These are phyloP conservation scores for Acronicta leporina DNA, from an alignment of 2,888 invertebrate genomes.

Conservation along the genomic window DNA sequence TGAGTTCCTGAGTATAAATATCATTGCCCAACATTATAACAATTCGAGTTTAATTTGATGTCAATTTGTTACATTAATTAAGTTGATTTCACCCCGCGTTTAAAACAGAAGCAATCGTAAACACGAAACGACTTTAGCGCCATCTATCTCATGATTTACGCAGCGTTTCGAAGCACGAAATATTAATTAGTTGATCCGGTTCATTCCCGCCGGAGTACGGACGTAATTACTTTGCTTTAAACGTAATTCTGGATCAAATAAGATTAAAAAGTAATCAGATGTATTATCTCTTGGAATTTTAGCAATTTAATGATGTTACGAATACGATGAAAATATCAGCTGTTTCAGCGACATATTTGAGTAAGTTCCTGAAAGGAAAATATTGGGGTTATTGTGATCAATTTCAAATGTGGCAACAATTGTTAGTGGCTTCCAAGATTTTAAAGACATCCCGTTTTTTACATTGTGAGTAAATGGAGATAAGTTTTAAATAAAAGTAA, in stretches of 20 bases:
- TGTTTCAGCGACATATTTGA: conserved; percentile 9
- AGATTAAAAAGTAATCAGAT: conserved; percentile 44
- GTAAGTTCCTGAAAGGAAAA: too few relatives aligned
- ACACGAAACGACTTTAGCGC: conserved; percentile 21
- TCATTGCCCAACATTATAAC: not conserved
- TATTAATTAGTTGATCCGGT: conserved; percentile 49
- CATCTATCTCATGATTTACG: conserved; percentile 43
- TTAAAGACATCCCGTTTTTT: too few relatives aligned
- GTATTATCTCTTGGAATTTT: conserved; percentile 11
- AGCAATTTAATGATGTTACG: conserved; percentile 9
- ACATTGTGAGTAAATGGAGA: too few relatives aligned
- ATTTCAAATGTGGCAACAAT: too few relatives aligned
- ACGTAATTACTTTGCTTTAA: conserved; percentile 45
- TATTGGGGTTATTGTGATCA: too few relatives aligned
- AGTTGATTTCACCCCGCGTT: conserved; percentile 20
- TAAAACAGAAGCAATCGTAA: conserved; percentile 30
- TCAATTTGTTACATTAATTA: conserved; percentile 19
- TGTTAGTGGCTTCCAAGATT: too few relatives aligned
- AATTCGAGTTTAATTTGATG: not conserved
- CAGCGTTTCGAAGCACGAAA: conserved; percentile 34
- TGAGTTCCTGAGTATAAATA: too few relatives aligned
- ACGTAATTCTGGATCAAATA: conserved; percentile 44
- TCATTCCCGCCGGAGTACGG: conserved; percentile 14
- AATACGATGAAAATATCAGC: not conserved
- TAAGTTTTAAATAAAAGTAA: too few relatives aligned